Evolutionary conservation across 2,113 vertebrate species (phyloP).

Genomic region (Mola mola): DNA sequence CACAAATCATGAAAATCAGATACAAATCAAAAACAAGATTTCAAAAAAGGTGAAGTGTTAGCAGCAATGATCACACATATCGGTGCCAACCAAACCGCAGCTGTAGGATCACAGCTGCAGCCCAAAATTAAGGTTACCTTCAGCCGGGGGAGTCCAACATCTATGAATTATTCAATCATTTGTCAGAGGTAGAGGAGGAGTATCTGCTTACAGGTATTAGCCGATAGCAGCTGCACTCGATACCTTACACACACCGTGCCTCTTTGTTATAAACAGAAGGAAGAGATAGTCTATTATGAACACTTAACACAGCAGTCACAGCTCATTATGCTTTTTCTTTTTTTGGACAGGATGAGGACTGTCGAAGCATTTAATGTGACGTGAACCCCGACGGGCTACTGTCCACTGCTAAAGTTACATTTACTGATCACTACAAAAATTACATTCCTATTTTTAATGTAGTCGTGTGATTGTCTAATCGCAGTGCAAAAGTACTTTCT

Average conservation of each 20-base stretch:
- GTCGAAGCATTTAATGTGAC: slow-evolving; percentile 6
- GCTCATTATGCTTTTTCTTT: slow-evolving; percentile 34
- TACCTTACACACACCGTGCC: slow-evolving; percentile 30
- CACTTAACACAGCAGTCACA: slow-evolving; percentile 37
- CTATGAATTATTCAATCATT: slow-evolving; percentile 79
- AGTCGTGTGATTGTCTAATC: slow-evolving; percentile 17
- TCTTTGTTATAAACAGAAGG: slow-evolving; percentile 57
- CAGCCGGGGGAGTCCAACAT: slow-evolving; percentile 51
- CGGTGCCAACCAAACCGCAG: too few relatives aligned
- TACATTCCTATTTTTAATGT: background rate
- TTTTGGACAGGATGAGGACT: slow-evolving; percentile 10
- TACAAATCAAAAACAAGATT: slow-evolving; percentile 9
- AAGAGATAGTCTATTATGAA: slow-evolving; percentile 53
- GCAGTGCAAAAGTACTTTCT: background rate
- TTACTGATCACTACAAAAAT: background rate
- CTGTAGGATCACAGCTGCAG: too few relatives aligned
- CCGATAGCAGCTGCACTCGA: slow-evolving; percentile 49
- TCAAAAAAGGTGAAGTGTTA: too few relatives aligned
- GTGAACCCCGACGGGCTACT: slow-evolving; percentile 19
- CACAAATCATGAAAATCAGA: slow-evolving; percentile 2
- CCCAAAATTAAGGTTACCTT: too few relatives aligned
- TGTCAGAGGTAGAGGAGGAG: slow-evolving; percentile 53
- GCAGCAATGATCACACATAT: too few relatives aligned
- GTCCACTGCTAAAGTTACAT: slow-evolving; percentile 5
- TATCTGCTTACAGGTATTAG: slow-evolving; percentile 75